Percentiles rank a stretch among this genome's conserved stretches.
Conservation (phyloP, 2,797 vertebrate genomes). For the Odontamblyopus lacepedii region DNA sequence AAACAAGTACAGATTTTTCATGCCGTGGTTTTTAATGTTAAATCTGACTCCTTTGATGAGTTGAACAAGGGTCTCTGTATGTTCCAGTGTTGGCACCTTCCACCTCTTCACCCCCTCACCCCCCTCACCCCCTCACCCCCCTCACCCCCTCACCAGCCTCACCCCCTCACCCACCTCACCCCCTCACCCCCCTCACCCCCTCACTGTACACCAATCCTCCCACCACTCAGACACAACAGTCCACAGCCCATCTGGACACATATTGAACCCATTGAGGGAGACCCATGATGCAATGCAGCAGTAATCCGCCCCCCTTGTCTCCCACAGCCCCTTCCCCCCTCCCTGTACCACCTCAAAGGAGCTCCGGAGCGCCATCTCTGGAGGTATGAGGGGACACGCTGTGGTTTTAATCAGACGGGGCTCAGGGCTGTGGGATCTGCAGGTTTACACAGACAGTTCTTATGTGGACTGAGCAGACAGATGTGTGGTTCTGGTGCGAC, state of each 20-base stretch:
- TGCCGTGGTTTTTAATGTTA: too few relatives aligned
- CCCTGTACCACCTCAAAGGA: slow-evolving; percentile 56
- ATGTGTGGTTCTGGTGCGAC: slow-evolving; percentile 36
- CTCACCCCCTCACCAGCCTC: too few relatives aligned
- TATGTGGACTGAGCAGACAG: slow-evolving; percentile 15
- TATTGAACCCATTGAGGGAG: slow-evolving; percentile 79
- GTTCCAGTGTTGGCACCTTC: slow-evolving; percentile 61
- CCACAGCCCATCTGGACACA: slow-evolving; percentile 69
- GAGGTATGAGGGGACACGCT: slow-evolving; percentile 48
- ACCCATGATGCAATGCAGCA: slow-evolving; percentile 79
- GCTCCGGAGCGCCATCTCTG: slow-evolving; percentile 33
- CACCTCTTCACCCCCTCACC: too few relatives aligned
- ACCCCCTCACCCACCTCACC: slow-evolving; percentile 43
- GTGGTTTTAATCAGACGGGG: slow-evolving; percentile 65
- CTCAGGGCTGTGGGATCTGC: slow-evolving; percentile 41
- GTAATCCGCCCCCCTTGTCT: slow-evolving; percentile 60
- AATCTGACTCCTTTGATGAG: not conserved
- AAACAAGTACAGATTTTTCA: too few relatives aligned
- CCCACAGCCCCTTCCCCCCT: not conserved
- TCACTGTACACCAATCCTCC: slow-evolving; percentile 42
- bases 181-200: slow-evolving; percentile 35
- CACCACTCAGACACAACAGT: slow-evolving; percentile 77
- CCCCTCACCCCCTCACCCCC: slow-evolving; percentile 32
- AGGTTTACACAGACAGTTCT: slow-evolving; percentile 47
- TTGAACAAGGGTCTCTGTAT: not conserved